phyloP scores from a whole-genome alignment of 2,113 vertebrate genomes.

The Hypanus sabinus region DNA sequence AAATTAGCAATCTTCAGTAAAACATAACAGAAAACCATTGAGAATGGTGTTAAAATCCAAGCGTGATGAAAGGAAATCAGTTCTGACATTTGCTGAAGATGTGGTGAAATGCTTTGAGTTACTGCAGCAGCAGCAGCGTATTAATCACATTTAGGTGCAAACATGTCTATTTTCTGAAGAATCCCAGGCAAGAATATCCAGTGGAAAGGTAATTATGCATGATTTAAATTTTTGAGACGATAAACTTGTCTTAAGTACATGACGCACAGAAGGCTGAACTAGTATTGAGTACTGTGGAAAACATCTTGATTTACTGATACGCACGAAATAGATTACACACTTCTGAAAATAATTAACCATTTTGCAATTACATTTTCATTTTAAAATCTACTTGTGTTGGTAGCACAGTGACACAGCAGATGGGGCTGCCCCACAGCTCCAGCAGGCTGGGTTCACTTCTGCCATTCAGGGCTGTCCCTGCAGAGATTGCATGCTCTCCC shows the following conservation, averaged over 20 bases:
- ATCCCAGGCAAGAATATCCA: not conserved
- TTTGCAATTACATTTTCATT: not conserved
- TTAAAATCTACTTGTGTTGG: not conserved
- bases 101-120: constrained; percentile 4
- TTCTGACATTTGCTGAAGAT: constrained; percentile 28
- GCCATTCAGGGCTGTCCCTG: no score
- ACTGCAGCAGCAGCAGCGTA: not conserved
- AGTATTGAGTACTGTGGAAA: not conserved
- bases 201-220: not conserved
- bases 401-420: not conserved
- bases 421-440: no score
- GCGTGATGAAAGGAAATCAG: constrained; percentile 23
- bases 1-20: constrained; percentile 34
- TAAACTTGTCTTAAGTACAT: not conserved
- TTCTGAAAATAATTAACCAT: not conserved
- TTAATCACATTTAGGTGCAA: constrained; percentile 10
- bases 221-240: not conserved
- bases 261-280: not conserved
- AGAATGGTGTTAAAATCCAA: constrained; percentile 5
- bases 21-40: constrained; percentile 14
- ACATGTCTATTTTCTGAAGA: constrained; percentile 7
- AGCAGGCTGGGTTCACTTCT: no score
- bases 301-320: not conserved
- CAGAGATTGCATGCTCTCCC: no score
- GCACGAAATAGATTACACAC: not conserved